These are phyloP conservation scores for Ips nitidus DNA, from an alignment of 1,140 invertebrate genomes.

Conservation along the genomic window DNA sequence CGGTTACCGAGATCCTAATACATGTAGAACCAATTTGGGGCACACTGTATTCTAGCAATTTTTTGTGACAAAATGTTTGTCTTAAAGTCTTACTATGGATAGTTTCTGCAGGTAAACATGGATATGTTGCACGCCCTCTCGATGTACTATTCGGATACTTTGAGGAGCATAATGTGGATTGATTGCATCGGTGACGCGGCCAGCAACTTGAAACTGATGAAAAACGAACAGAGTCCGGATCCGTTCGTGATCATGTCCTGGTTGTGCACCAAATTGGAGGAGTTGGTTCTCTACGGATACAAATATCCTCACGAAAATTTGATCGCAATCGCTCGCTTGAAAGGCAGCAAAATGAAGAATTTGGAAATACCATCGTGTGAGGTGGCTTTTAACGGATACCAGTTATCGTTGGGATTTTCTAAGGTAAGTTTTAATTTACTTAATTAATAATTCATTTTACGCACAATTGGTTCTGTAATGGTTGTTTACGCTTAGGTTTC, in stretches of 20 bases:
- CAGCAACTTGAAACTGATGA: conserved; percentile 38
- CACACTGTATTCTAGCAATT: too few species aligned
- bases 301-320: conserved; percentile 66
- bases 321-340: conserved; percentile 68
- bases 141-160: conserved; percentile 61
- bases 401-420: too few species aligned
- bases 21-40: too few species aligned
- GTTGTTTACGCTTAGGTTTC: too few species aligned
- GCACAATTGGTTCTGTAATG: too few species aligned
- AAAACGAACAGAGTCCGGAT: conserved; percentile 56
- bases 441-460: too few species aligned
- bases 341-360: conserved; percentile 61
- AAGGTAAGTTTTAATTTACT: too few species aligned
- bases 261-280: conserved; percentile 67
- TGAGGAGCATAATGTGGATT: conserved; percentile 70
- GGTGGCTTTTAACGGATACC: conserved; percentile 38
- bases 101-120: conserved; percentile 54
- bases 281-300: conserved; percentile 66
- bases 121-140: conserved; percentile 60
- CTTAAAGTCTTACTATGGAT: too few species aligned
- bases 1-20: too few species aligned
- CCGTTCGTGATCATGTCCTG: conserved; percentile 76
- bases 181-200: conserved; percentile 57
- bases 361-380: conserved; percentile 66
- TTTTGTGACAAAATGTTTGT: too few species aligned